phyloP scores from a whole-genome alignment of 2,888 invertebrate species.

The Lasius platythorax region DNA sequence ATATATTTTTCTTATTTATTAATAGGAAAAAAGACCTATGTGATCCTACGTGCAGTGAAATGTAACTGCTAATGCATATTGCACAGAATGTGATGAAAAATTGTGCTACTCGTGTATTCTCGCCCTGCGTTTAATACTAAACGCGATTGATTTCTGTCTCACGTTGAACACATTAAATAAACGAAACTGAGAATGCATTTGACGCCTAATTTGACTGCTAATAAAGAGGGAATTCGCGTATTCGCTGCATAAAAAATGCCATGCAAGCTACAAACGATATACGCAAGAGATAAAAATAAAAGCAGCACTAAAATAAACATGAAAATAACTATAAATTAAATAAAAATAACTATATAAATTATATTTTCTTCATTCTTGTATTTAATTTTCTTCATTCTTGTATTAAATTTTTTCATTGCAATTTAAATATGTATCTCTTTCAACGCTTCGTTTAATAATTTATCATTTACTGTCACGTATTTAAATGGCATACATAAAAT shows the following conservation, averaged over 20 bases:
- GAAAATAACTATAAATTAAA: neutral
- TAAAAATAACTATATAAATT: neutral
- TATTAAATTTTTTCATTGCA: neutral
- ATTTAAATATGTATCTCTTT: neutral
- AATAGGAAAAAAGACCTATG: slow-evolving; percentile 11
- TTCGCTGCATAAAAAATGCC: neutral
- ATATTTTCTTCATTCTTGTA: neutral
- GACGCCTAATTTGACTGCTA: neutral
- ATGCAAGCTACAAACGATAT: neutral
- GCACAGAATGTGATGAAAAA: slow-evolving; percentile 9
- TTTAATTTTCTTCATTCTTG: neutral
- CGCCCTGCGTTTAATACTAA: neutral
- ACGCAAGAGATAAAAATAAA: neutral
- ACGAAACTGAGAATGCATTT: slow-evolving; percentile 1
- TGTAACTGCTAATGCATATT: too few relatives aligned
- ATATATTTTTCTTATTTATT: neutral
- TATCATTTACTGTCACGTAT: neutral
- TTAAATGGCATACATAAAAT: slow-evolving; percentile 1
- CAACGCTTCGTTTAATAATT: neutral
- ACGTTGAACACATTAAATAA: neutral
- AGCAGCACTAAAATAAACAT: neutral
- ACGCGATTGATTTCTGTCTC: slow-evolving; percentile 23
- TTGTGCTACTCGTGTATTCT: too few relatives aligned
- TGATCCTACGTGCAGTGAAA: neutral
- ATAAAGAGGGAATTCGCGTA: neutral